These are phyloP conservation scores for Daboia siamensis DNA, from an alignment of 2,113 vertebrate species.

Conservation along the genomic window DNA sequence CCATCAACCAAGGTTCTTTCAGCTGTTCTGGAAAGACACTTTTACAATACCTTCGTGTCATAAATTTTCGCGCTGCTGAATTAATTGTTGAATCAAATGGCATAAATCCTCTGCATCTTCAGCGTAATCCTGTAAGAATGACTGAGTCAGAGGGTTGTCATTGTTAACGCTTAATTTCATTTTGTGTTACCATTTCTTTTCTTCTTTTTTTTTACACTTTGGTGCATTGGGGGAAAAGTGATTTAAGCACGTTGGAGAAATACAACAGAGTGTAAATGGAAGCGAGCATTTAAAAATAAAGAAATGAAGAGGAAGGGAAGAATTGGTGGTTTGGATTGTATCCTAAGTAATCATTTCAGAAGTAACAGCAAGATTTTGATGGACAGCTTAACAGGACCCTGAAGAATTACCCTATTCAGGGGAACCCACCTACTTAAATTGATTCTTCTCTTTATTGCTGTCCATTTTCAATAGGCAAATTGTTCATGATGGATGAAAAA, in stretches of 20 bases:
- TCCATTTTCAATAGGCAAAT: conserved; percentile 8
- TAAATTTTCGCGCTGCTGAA: conserved; percentile 4
- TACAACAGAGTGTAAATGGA: neutral
- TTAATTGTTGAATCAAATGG: neutral
- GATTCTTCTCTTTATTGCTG: conserved; percentile 2
- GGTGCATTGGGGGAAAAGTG: neutral
- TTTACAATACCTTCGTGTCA: neutral
- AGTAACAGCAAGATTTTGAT: neutral
- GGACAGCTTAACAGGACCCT: neutral
- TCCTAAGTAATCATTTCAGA: neutral
- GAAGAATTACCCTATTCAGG: neutral
- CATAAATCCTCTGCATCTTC: neutral
- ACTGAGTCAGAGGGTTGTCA: neutral
- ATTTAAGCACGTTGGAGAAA: neutral
- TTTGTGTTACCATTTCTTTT: neutral
- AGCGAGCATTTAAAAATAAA: neutral
- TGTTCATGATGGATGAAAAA: neutral
- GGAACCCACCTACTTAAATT: neutral
- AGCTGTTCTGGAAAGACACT: neutral
- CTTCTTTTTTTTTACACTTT: neutral
- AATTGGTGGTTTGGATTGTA: neutral
- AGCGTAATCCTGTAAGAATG: neutral
- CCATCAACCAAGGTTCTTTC: neutral
- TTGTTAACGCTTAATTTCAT: neutral
- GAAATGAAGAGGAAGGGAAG: neutral